phyloP scores from a whole-genome alignment of 2,113 vertebrate genomes.

The Ibidorhyncha struthersii region DNA sequence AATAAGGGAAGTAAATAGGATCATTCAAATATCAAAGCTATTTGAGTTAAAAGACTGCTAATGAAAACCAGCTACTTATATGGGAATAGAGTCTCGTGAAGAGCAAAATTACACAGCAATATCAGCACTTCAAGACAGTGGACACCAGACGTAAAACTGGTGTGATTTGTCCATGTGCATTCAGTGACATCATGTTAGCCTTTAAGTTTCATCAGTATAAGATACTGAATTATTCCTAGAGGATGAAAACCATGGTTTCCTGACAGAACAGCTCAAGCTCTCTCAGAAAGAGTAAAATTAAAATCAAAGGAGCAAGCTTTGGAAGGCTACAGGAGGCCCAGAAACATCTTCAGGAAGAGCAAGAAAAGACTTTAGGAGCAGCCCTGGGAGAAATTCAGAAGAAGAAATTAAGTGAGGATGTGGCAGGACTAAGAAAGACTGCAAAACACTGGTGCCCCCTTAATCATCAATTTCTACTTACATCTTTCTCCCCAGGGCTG shows the following conservation, averaged over 20 bases:
- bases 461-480: rapidly evolving
- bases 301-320: background rate
- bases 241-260: background rate
- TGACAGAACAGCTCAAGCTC: background rate
- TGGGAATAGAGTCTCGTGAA: background rate
- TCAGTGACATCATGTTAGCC: background rate
- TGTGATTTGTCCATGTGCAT: rapidly evolving
- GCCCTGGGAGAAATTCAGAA: rapidly evolving
- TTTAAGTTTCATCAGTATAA: background rate
- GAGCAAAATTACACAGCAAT: background rate
- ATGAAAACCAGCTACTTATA: background rate
- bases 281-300: background rate
- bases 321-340: background rate
- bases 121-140: background rate
- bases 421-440: background rate
- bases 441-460: rapidly evolving
- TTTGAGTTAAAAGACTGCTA: background rate
- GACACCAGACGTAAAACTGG: background rate
- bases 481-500: background rate
- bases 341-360: background rate
- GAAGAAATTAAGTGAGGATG: background rate
- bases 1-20: background rate
- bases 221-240: background rate
- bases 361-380: background rate
- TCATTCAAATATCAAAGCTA: background rate